phyloP scores from a whole-genome alignment of 1,140 invertebrate genomes.

The Xylocopa sonorina region DNA sequence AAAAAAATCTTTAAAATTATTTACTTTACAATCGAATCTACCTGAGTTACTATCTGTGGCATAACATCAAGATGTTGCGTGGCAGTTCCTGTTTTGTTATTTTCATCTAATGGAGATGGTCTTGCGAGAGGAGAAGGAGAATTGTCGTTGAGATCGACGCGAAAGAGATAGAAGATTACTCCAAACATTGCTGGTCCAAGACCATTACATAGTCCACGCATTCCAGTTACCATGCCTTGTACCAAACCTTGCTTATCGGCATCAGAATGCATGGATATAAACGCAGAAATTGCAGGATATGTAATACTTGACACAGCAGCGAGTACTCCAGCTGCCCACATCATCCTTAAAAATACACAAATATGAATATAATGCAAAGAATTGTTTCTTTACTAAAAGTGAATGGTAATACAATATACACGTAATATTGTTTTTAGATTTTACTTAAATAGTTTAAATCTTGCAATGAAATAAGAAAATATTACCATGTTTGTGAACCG shows the following conservation, averaged over 20 bases:
- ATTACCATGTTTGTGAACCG: conserved; percentile 90
- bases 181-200: conserved; percentile 95
- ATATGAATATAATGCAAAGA: conserved; percentile 18
- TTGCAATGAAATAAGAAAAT: conserved; percentile 27
- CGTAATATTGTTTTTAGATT: not conserved
- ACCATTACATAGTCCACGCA: conserved; percentile 94
- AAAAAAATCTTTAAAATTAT: not conserved
- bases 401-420: not conserved
- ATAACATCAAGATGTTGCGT: conserved; percentile 82
- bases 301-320: conserved; percentile 97
- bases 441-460: not conserved
- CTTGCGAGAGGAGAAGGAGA: conserved; percentile 75
- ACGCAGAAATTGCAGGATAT: conserved; percentile 99
- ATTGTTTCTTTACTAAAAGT: not conserved
- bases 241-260: conserved; percentile 98
- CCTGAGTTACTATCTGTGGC: conserved; percentile 79
- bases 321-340: conserved; percentile 98
- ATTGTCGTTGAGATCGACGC: conserved; percentile 96
- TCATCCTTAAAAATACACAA: conserved; percentile 89
- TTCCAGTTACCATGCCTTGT: conserved; percentile 99
- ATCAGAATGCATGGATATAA: conserved; percentile 98
- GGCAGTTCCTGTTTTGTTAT: conserved; percentile 79
- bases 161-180: conserved; percentile 99
- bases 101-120: conserved; percentile 77
- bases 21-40: not conserved